phyloP scores from a whole-genome alignment of 2,113 vertebrate genomes.

The Pollachius pollachius region DNA sequence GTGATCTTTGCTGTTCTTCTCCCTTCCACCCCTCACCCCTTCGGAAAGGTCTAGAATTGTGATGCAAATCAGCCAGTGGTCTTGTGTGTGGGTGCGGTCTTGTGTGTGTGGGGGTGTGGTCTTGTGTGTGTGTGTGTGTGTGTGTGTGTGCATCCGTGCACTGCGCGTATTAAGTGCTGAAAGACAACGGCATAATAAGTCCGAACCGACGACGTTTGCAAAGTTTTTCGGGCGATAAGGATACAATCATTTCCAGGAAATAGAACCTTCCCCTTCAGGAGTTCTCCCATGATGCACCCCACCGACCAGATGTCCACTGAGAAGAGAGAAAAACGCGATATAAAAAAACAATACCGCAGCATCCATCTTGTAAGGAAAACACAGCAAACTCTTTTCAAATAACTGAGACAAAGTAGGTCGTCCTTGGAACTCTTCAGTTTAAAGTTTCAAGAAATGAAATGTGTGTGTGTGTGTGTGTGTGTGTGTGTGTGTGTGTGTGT shows the following conservation, averaged over 20 bases:
- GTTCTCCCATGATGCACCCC: constrained; percentile 98
- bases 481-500: too few species aligned
- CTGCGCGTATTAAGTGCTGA: not conserved
- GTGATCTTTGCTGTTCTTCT: constrained; percentile 12
- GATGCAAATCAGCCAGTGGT: constrained; percentile 45
- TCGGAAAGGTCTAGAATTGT: constrained; percentile 35
- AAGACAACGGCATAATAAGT: constrained; percentile 15
- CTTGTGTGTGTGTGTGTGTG: too few species aligned
- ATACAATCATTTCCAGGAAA: constrained; percentile 98
- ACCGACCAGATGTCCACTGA: constrained; percentile 99
- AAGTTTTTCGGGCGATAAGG: constrained; percentile 63
- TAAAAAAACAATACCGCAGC: not conserved
- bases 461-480: too few species aligned
- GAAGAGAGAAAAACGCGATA: not conserved
- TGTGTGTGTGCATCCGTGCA: not conserved
- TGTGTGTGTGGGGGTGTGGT: not conserved
- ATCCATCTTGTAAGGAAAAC: constrained; percentile 30
- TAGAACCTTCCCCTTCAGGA: constrained; percentile 93
- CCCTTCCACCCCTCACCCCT: constrained; percentile 8
- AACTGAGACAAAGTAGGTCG: too few species aligned
- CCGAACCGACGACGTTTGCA: constrained; percentile 7
- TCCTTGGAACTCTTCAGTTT: too few species aligned
- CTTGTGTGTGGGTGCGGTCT: constrained; percentile 2
- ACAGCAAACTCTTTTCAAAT: not conserved
- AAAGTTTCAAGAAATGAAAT: too few species aligned